Percentiles rank a stretch among this genome's conserved stretches.
Conservation (phyloP, 2,797 vertebrate genomes). For the Strix occidentalis region DNA sequence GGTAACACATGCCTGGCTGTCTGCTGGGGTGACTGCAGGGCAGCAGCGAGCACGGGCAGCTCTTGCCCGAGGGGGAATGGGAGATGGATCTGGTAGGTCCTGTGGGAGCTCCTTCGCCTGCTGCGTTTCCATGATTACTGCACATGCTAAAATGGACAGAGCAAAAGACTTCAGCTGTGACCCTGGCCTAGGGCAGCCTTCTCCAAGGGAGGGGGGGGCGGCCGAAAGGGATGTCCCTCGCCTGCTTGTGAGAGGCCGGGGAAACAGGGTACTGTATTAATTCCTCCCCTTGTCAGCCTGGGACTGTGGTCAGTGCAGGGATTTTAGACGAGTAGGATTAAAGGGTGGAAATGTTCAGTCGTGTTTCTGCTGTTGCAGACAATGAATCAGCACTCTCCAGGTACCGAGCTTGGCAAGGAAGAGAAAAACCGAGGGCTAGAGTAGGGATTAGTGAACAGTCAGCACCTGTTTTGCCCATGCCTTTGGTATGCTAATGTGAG, state of each 20-base stretch:
- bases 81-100: neutral
- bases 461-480: neutral
- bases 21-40: neutral
- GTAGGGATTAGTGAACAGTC: neutral
- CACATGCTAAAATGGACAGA: neutral
- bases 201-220: neutral
- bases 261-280: rapidly evolving
- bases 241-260: neutral
- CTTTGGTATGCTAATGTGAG: neutral
- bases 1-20: neutral
- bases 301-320: neutral
- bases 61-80: neutral
- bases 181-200: neutral
- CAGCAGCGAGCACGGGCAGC: neutral
- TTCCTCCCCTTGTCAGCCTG: neutral
- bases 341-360: neutral
- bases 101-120: neutral
- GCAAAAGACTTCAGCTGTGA: neutral
- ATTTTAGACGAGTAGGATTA: neutral
- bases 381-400: neutral
- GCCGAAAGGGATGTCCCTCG: neutral
- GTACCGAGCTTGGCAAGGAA: neutral
- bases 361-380: neutral
- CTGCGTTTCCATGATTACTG: neutral
- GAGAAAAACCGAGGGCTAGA: neutral